Evolutionary conservation across 2,113 vertebrate species (phyloP).

Genomic region (Thunnus maccoyii): DNA sequence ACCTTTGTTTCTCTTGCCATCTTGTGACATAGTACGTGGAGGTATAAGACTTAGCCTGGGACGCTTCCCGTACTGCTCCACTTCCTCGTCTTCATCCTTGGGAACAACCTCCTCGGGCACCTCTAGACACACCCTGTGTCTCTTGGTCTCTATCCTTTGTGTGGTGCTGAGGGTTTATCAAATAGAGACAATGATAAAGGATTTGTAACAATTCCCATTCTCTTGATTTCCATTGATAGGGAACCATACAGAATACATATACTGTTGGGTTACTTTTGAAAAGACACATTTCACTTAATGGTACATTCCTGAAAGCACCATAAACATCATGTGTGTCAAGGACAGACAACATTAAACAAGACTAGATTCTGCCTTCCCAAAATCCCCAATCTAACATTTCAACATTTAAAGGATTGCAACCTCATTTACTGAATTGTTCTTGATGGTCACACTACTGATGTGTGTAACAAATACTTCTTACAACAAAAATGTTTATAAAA

Average conservation of each 20-base stretch:
- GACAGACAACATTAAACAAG: no score
- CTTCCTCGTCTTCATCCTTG: conserved; percentile 86
- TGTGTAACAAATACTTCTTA: no score
- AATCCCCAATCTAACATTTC: no score
- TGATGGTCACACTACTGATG: no score
- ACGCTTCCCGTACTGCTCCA: conserved; percentile 76
- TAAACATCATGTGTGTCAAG: background rate
- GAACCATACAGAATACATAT: background rate
- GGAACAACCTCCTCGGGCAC: conserved; percentile 93
- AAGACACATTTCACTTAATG: background rate
- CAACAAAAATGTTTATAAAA: no score
- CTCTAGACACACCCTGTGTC: conserved; percentile 95
- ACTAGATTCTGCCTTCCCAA: no score
- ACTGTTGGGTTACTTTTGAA: no score
- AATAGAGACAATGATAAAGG: conserved; percentile 15
- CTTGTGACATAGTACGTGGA: conserved; percentile 54
- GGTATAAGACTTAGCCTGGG: conserved; percentile 76
- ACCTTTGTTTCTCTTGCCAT: conserved; percentile 77
- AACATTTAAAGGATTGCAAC: no score
- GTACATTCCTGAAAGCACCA: background rate
- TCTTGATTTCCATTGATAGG: background rate
- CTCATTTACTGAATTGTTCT: no score
- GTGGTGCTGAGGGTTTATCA: conserved; percentile 83
- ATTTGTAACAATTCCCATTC: background rate
- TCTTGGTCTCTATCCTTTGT: conserved; percentile 96